phyloP scores from a whole-genome alignment of 2,113 vertebrate species.

The Gobiocypris rarus region DNA sequence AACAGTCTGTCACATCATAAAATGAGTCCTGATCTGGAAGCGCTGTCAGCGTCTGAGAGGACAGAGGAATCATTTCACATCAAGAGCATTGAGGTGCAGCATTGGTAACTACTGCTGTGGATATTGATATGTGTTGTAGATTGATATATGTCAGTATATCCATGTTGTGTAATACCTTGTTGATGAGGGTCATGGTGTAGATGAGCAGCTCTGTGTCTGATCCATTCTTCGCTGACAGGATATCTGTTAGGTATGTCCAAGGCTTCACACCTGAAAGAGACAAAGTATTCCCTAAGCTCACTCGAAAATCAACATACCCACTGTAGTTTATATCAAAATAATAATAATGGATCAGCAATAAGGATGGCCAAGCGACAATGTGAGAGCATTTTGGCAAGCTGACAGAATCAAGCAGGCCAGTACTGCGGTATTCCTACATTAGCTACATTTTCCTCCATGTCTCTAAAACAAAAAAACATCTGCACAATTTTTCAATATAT shows the following conservation, averaged over 20 bases:
- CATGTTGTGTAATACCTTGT: constrained; percentile 82
- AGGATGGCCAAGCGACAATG: too few relatives aligned
- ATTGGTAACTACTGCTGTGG: neutral
- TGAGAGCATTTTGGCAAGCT: neutral
- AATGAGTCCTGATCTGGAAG: constrained; percentile 97
- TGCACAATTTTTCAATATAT: neutral
- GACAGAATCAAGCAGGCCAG: neutral
- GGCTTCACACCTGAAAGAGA: constrained; percentile 75
- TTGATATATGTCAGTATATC: neutral
- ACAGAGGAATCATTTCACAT: neutral
- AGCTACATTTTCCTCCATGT: neutral
- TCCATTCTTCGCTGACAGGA: constrained; percentile 86
- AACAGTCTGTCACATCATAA: constrained; percentile 90
- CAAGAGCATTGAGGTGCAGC: neutral
- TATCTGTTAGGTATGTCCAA: constrained; percentile 84
- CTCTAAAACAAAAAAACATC: neutral
- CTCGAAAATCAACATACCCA: neutral
- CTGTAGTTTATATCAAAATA: neutral
- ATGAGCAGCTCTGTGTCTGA: constrained; percentile 87
- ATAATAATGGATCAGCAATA: neutral
- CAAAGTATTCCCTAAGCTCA: neutral
- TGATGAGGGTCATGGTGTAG: constrained; percentile 90
- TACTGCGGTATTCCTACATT: neutral
- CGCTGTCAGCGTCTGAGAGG: constrained; percentile 81
- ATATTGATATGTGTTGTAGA: neutral